Evolutionary conservation across 53 echinoderm and acorn worm genomes (phyloP).

Genomic region (Holothuria leucospilota): DNA sequence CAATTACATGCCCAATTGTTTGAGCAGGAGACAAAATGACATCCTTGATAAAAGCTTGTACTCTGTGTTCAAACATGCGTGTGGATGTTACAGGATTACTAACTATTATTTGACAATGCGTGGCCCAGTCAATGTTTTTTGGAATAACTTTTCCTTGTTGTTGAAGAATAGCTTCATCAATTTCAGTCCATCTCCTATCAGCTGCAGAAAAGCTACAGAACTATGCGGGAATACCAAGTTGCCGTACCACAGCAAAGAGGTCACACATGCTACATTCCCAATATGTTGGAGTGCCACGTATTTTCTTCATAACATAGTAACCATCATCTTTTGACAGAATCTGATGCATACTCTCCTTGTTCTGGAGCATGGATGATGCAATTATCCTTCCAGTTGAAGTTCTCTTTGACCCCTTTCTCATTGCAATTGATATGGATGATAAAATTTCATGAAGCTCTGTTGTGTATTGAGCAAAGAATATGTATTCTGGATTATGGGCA

Average conservation of each 20-base stretch:
- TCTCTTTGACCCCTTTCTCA: slow-evolving; percentile 65
- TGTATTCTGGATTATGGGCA: slow-evolving; percentile 74
- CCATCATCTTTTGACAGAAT: slow-evolving; percentile 59
- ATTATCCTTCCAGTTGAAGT: slow-evolving; percentile 32
- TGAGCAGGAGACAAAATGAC: slow-evolving; percentile 16
- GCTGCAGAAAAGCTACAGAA: slow-evolving; percentile 65
- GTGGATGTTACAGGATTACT: slow-evolving; percentile 73
- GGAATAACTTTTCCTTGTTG: slow-evolving; percentile 55
- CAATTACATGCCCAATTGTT: slow-evolving; percentile 33
- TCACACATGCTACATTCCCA: slow-evolving; percentile 61
- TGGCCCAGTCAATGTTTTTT: slow-evolving; percentile 59
- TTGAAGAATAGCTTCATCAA: no score
- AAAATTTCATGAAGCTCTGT: slow-evolving; percentile 71
- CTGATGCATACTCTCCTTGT: slow-evolving; percentile 51
- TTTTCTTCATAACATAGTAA: slow-evolving; percentile 57
- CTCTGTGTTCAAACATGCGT: slow-evolving; percentile 39
- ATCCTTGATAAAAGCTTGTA: slow-evolving; percentile 16
- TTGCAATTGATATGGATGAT: slow-evolving; percentile 79
- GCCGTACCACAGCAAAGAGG: slow-evolving; percentile 62
- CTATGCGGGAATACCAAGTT: slow-evolving; percentile 51
- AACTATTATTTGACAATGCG: slow-evolving; percentile 64
- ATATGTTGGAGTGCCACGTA: slow-evolving; percentile 11
- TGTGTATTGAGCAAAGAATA: slow-evolving; percentile 79
- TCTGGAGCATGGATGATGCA: slow-evolving; percentile 58
- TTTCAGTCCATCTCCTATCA: slow-evolving; percentile 70